Evolutionary conservation across 2,888 invertebrate genomes (phyloP).

Genomic region (Melanostoma mellinum): DNA sequence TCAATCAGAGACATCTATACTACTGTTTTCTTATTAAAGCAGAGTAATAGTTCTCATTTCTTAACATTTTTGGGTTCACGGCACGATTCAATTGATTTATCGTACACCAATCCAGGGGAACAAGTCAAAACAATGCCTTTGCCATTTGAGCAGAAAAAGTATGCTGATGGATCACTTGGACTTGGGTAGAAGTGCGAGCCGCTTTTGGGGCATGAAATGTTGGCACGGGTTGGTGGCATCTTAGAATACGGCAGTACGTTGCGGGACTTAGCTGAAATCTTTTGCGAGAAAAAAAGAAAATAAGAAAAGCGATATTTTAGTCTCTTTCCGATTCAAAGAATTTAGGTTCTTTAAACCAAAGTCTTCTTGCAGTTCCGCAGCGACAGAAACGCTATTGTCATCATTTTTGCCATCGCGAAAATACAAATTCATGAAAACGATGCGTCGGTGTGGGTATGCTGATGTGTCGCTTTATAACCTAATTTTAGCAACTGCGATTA

Average conservation of each 20-base stretch:
- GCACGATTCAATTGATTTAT: slow-evolving; percentile 76
- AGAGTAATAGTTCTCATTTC: background rate
- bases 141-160: slow-evolving; percentile 79
- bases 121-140: slow-evolving; percentile 79
- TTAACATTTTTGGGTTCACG: slow-evolving; percentile 75
- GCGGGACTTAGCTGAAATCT: slow-evolving; percentile 76
- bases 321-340: no score
- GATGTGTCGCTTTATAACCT: no score
- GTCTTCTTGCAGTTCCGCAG: no score
- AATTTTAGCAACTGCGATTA: no score
- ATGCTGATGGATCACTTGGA: slow-evolving; percentile 74
- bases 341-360: no score
- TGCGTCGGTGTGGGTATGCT: no score
- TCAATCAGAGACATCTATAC: no score
- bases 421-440: no score
- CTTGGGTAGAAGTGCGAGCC: slow-evolving; percentile 78
- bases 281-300: background rate
- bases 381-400: no score
- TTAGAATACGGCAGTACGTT: slow-evolving; percentile 76
- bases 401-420: no score
- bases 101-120: slow-evolving; percentile 79
- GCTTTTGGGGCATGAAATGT: slow-evolving; percentile 77
- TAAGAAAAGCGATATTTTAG: background rate
- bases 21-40: no score
- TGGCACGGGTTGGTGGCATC: slow-evolving; percentile 77